Evolutionary conservation across 1,140 invertebrate species (phyloP).

Genomic region (Caenorhabditis tropicalis): DNA sequence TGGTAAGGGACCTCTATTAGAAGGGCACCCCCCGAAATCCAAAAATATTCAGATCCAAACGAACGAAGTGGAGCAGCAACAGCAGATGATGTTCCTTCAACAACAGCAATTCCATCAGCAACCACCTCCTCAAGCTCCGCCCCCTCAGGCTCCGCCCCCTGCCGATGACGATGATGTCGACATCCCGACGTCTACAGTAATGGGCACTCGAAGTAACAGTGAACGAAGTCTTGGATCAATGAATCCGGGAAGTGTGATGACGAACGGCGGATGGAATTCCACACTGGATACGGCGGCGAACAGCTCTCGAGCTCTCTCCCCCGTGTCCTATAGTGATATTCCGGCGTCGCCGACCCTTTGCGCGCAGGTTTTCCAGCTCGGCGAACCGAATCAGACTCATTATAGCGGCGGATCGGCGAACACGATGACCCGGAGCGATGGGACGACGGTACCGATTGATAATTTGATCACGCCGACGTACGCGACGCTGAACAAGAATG

Average conservation of each 20-base stretch:
- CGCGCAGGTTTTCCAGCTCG: neutral
- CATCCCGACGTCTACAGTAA: slow-evolving; percentile 10
- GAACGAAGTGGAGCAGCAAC: neutral
- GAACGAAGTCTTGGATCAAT: slow-evolving; percentile 14
- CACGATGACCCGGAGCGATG: slow-evolving; percentile 11
- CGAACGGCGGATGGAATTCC: neutral
- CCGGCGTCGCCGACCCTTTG: neutral
- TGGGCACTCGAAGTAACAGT: slow-evolving; percentile 19
- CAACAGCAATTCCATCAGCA: neutral
- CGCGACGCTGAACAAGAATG: neutral
- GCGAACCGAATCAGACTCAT: neutral
- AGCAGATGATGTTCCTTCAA: neutral
- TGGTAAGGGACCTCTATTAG: too few relatives aligned
- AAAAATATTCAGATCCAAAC: neutral
- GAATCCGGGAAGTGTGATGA: slow-evolving; percentile 28
- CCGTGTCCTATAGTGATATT: neutral
- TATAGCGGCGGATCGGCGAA: slow-evolving; percentile 19
- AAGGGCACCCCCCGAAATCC: neutral
- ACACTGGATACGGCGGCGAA: neutral
- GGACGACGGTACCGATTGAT: neutral
- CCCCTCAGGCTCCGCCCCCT: neutral
- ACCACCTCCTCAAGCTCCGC: neutral
- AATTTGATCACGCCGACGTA: slow-evolving; percentile 3
- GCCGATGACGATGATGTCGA: neutral
- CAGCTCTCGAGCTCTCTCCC: slow-evolving; percentile 5